phyloP scores from a whole-genome alignment of 2,797 vertebrate genomes.

The Esox masquinongy region DNA sequence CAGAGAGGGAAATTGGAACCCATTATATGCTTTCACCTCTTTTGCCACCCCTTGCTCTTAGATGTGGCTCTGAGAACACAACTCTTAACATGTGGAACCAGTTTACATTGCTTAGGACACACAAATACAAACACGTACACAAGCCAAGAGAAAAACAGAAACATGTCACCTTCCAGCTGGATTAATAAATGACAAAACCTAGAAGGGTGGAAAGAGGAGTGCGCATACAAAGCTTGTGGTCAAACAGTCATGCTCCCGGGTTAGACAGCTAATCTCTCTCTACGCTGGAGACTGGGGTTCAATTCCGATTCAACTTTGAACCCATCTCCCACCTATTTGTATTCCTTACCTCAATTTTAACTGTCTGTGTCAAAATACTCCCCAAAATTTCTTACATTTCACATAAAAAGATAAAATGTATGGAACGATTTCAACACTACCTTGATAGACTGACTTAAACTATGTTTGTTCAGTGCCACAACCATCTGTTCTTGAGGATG shows the following conservation, averaged over 20 bases:
- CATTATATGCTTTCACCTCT: slow-evolving; percentile 30
- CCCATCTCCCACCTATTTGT: too few species aligned
- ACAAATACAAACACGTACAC: background rate
- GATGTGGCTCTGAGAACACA: slow-evolving; percentile 42
- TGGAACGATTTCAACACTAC: background rate
- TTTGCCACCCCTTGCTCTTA: background rate
- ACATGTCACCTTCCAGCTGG: background rate
- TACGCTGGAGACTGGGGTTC: too few species aligned
- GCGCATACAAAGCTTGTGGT: too few species aligned
- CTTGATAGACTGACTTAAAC: background rate
- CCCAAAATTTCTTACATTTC: too few species aligned
- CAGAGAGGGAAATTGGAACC: slow-evolving; percentile 18
- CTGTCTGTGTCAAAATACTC: too few species aligned
- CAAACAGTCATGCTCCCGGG: too few species aligned
- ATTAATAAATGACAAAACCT: background rate
- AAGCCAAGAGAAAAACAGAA: too few species aligned
- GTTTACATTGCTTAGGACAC: slow-evolving; percentile 22
- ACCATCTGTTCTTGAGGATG: background rate
- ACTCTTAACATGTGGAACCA: slow-evolving; percentile 39
- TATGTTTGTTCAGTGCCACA: background rate
- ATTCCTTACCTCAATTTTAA: too few species aligned
- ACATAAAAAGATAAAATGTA: too few species aligned
- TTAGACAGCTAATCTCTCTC: too few species aligned
- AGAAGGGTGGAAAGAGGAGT: background rate
- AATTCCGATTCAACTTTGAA: too few species aligned